phyloP scores from a whole-genome alignment of 2,888 invertebrate species.

The Eupithecia inturbata region DNA sequence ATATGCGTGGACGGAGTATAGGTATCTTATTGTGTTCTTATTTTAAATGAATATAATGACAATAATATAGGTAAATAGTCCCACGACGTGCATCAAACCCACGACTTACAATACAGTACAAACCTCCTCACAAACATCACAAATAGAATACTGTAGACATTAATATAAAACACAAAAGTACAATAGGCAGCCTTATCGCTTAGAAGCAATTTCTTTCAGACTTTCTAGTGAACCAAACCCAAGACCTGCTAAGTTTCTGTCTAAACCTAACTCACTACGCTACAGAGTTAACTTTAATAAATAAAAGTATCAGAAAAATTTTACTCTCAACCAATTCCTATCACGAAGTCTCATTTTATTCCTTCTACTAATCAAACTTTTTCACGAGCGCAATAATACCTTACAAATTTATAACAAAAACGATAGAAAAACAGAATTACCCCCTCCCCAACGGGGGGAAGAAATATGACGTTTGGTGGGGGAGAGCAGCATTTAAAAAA shows the following conservation, averaged over 20 bases:
- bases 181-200: too few relatives aligned
- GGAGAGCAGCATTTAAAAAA: conserved; percentile 73
- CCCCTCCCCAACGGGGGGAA: conserved; percentile 34
- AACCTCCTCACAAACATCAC: too few relatives aligned
- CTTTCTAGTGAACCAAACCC: not conserved
- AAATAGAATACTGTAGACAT: too few relatives aligned
- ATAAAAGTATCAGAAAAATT: not conserved
- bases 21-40: too few relatives aligned
- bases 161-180: too few relatives aligned
- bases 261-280: too few relatives aligned
- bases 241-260: not conserved
- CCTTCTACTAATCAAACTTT: conserved; percentile 53
- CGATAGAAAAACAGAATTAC: conserved; percentile 69
- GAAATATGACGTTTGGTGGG: conserved; percentile 57
- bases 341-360: conserved; percentile 37
- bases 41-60: too few relatives aligned
- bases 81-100: too few relatives aligned
- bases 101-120: too few relatives aligned
- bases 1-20: too few relatives aligned
- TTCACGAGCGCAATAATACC: conserved; percentile 50
- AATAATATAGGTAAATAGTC: too few relatives aligned
- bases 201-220: too few relatives aligned
- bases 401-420: conserved; percentile 63
- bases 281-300: not conserved
- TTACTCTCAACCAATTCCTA: not conserved